Evolutionary conservation across 2,113 vertebrate genomes (phyloP).

Genomic region (Catharus fuscescens): DNA sequence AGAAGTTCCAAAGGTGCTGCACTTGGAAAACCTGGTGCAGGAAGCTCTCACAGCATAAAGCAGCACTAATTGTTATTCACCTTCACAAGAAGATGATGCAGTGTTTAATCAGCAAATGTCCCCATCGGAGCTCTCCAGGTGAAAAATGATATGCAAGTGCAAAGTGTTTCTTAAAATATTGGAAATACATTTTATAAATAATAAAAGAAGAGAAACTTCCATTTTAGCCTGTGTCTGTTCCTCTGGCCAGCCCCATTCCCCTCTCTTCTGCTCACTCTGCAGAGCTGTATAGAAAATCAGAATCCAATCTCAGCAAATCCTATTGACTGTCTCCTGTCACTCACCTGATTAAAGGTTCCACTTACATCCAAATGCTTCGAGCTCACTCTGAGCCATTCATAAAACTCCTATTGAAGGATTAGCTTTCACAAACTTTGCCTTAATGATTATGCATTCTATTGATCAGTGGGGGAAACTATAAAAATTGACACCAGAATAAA

Average conservation of each 20-base stretch:
- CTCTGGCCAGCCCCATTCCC: not conserved
- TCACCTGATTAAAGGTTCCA: conserved; percentile 78
- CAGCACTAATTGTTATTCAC: conserved; percentile 2
- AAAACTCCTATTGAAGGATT: conserved; percentile 79
- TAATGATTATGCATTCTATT: conserved; percentile 82
- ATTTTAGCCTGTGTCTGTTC: conserved; percentile 27
- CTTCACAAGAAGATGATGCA: not conserved
- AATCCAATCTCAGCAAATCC: conserved; percentile 58
- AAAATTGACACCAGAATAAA: conserved; percentile 88
- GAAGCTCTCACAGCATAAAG: not conserved
- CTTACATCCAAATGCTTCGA: conserved; percentile 75
- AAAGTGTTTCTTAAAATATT: conserved; percentile 55
- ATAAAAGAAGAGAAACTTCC: conserved; percentile 50
- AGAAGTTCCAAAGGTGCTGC: not conserved
- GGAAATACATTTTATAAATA: conserved; percentile 63
- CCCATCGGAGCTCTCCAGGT: conserved; percentile 29
- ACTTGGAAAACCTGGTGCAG: not conserved
- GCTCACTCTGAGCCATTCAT: conserved; percentile 77
- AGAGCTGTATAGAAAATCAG: conserved; percentile 49
- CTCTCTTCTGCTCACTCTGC: conserved; percentile 31
- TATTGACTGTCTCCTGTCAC: conserved; percentile 73
- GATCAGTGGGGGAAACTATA: conserved; percentile 78
- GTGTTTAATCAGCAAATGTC: conserved; percentile 55
- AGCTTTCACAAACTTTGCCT: conserved; percentile 81
- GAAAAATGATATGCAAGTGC: conserved; percentile 50